Conservation (phyloP, 1,140 invertebrate genomes). For the Orussus abietinus region DNA sequence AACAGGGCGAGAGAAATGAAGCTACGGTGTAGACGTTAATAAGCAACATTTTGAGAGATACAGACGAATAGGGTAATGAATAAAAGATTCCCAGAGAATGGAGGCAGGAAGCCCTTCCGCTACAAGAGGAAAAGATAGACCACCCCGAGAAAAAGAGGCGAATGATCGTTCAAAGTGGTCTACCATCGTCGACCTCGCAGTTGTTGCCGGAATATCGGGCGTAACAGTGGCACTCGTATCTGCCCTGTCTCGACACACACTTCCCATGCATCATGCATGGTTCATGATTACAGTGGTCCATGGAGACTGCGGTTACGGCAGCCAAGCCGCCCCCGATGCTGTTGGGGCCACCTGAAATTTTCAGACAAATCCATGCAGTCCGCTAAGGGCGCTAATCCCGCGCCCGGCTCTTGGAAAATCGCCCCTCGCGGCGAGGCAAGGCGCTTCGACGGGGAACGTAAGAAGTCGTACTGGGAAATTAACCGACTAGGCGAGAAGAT, state of each 20-base stretch:
- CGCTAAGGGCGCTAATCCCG: constrained; percentile 16
- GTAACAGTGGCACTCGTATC: constrained; percentile 75
- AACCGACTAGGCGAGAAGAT: too few relatives aligned
- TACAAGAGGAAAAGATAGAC: too few relatives aligned
- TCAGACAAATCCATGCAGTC: constrained; percentile 33
- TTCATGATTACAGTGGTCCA: constrained; percentile 71
- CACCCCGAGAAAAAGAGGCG: not conserved
- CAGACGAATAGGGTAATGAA: too few relatives aligned
- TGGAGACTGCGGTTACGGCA: constrained; percentile 49
- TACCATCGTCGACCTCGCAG: constrained; percentile 73
- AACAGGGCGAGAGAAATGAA: too few relatives aligned
- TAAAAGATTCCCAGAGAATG: too few relatives aligned
- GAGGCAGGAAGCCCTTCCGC: too few relatives aligned
- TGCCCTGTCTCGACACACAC: constrained; percentile 69
- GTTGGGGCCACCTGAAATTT: constrained; percentile 44
- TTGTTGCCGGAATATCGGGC: constrained; percentile 78
- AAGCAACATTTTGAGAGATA: too few relatives aligned
- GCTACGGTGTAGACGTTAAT: too few relatives aligned
- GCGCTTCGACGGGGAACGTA: too few relatives aligned
- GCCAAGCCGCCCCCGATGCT: constrained; percentile 26
- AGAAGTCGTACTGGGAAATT: too few relatives aligned
- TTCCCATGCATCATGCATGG: constrained; percentile 78
- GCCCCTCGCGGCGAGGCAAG: too few relatives aligned
- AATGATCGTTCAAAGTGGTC: constrained; percentile 26
- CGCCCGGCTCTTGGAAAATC: too few relatives aligned